These are phyloP conservation scores for Pogonognathellus flavescens DNA, from an alignment of 1,140 invertebrate species.

Conservation along the genomic window DNA sequence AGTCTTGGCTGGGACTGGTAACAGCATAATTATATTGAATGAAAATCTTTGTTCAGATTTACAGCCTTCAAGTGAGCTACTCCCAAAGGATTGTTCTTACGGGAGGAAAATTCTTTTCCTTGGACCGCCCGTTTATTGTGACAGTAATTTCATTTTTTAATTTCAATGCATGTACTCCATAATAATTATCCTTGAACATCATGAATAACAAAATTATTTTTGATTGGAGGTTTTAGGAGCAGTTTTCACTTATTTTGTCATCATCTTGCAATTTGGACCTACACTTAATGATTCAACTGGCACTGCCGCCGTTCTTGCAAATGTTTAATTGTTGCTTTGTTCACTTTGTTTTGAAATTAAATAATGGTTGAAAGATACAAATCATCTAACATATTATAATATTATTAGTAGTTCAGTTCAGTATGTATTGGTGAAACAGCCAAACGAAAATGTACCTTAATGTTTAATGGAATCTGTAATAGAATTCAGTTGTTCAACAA, in stretches of 20 bases:
- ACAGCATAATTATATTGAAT: background rate
- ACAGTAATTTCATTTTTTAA: conserved; percentile 50
- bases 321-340: too few relatives aligned
- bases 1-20: too few relatives aligned
- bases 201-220: conserved; percentile 9
- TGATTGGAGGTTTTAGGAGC: conserved; percentile 62
- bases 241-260: conserved; percentile 66
- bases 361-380: too few relatives aligned
- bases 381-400: too few relatives aligned
- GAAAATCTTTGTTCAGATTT: conserved; percentile 43
- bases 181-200: too few relatives aligned
- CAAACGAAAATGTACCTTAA: too few relatives aligned
- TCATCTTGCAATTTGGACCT: conserved; percentile 63
- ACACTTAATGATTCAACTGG: background rate
- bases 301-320: background rate
- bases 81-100: conserved; percentile 61
- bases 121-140: conserved; percentile 64
- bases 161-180: background rate
- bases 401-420: too few relatives aligned
- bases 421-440: too few relatives aligned
- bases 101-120: conserved; percentile 62
- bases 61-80: conserved; percentile 56
- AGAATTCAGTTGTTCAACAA: too few relatives aligned
- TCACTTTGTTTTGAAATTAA: too few relatives aligned
- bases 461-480: too few relatives aligned